A percentile compares a stretch with the other conserved stretches of the same genome.
phyloP scores from a whole-genome alignment of 2,888 invertebrate species.

The Strigamia transsilvanica region DNA sequence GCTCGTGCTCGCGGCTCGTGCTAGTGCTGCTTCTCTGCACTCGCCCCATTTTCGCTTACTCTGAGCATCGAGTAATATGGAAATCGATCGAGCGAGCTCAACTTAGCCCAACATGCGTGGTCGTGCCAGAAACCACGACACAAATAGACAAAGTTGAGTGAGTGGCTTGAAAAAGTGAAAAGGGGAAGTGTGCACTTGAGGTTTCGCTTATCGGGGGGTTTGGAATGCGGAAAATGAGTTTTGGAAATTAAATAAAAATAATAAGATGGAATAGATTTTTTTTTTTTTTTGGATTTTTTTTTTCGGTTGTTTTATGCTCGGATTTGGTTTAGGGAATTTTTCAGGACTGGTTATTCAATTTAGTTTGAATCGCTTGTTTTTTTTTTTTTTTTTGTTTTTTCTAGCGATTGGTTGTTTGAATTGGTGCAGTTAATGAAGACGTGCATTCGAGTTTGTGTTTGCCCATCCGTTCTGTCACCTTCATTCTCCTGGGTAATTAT shows the following conservation, averaged over 20 bases:
- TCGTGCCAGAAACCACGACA: constrained; percentile 28
- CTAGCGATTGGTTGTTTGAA: background rate
- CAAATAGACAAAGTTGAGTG: constrained; percentile 43
- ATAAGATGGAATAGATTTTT: too few relatives aligned
- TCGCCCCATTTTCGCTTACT: background rate
- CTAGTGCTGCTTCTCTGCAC: too few relatives aligned
- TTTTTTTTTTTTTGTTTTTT: background rate
- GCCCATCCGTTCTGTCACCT: constrained; percentile 45
- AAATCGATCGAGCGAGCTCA: constrained; percentile 31
- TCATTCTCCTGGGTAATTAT: constrained; percentile 46
- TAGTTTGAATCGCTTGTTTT: background rate
- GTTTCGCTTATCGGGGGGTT: background rate
- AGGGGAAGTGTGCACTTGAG: background rate
- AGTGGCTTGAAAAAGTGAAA: background rate
- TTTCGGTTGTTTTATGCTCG: background rate
- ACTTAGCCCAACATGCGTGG: constrained; percentile 31
- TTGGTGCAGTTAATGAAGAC: constrained; percentile 27
- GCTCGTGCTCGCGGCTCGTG: background rate
- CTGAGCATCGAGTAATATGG: constrained; percentile 25
- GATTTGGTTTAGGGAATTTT: background rate
- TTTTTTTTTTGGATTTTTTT: background rate
- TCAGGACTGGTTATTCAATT: background rate
- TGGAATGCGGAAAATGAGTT: constrained; percentile 12
- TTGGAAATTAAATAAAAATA: background rate
- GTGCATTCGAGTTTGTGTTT: constrained; percentile 47